Evolutionary conservation across 2,113 vertebrate species (phyloP), one percentile per base, ranked within the genome.

Genomic region (Callipepla californica): DNA sequence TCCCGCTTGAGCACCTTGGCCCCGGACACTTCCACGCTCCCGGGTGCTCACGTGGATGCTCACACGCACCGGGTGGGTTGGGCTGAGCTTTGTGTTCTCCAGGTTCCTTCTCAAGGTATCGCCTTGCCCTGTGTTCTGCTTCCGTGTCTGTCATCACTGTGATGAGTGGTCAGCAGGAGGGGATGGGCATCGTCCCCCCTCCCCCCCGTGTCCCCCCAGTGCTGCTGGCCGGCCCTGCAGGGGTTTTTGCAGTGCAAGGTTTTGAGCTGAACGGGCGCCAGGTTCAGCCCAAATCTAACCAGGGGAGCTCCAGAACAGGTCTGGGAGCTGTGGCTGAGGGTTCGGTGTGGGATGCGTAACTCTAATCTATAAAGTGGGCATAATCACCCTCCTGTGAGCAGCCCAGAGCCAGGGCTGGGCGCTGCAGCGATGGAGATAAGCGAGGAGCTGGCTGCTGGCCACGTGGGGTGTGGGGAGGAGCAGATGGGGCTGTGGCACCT

Each of bases 281-380:
- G 68, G 67, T 76, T 89, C 61, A 93, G 45, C 81, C 61, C 40
- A 58, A 89, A 36, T 40, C 84, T 70, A 77, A 82, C 81, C 65
- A 66, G 78, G 91, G 63, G 34, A 79, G 50, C 63, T 85, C 78
- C 59, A 81, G 67, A 92, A 76, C 78, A 91, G 85, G 89, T 91
- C 89, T 91, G 89, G 57, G 91, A 91, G 81, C 90, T 25, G 1
- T 19, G 77, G 92, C 87, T 82, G 91, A 81, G 89, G 91, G 73
- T 89, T 96, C 87, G 91, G 87, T 96, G 94, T 95, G 76, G 93
- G 94, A 86, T 90, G 90, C 86, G 83, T 84, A 81, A 90, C 80
- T 94, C 94, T 73, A 82, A 95, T 94, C 85, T 92, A 59, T 94
- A 72, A 92, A 94, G 82, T 78, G 85, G 87, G 95, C 79, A 94